phyloP scores from a whole-genome alignment of 1,140 invertebrate genomes.

The Heliothis virescens region DNA sequence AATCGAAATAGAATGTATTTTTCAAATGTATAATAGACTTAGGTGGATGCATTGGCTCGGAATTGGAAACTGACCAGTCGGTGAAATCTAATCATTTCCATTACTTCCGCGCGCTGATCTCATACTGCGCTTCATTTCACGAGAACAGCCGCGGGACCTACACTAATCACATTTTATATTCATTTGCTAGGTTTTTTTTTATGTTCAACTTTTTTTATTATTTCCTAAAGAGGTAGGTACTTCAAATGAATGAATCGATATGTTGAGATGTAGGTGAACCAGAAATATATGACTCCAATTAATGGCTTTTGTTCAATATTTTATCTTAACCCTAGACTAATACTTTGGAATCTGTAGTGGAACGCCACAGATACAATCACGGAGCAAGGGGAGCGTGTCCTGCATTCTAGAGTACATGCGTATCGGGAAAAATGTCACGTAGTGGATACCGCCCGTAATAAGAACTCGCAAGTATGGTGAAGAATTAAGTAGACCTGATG shows the following conservation, averaged over 20 bases:
- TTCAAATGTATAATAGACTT: slow-evolving; percentile 35
- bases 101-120: slow-evolving; percentile 78
- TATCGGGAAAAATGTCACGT: slow-evolving; percentile 70
- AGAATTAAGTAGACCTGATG: slow-evolving; percentile 41
- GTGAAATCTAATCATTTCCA: slow-evolving; percentile 84
- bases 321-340: neutral
- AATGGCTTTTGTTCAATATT: neutral
- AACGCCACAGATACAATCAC: slow-evolving; percentile 1
- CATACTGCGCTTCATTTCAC: slow-evolving; percentile 84
- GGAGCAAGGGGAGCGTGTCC: slow-evolving; percentile 54
- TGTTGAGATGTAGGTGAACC: too few species aligned
- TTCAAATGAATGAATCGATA: too few species aligned
- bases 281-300: too few species aligned
- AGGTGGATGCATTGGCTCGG: slow-evolving; percentile 33
- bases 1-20: slow-evolving; percentile 17
- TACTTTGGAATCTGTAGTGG: slow-evolving; percentile 1
- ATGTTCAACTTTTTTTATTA: slow-evolving; percentile 55
- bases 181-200: slow-evolving; percentile 59
- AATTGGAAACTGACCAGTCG: slow-evolving; percentile 75
- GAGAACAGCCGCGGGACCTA: slow-evolving; percentile 65
- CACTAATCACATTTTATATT: slow-evolving; percentile 63
- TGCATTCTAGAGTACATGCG: slow-evolving; percentile 54
- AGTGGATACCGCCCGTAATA: slow-evolving; percentile 54
- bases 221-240: too few species aligned
- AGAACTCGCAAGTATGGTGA: slow-evolving; percentile 49